A percentile compares a stretch with the other conserved stretches of the same genome.
Evolutionary conservation across 2,797 vertebrate species (phyloP).

Genomic region (Sebastes taczanowskii): DNA sequence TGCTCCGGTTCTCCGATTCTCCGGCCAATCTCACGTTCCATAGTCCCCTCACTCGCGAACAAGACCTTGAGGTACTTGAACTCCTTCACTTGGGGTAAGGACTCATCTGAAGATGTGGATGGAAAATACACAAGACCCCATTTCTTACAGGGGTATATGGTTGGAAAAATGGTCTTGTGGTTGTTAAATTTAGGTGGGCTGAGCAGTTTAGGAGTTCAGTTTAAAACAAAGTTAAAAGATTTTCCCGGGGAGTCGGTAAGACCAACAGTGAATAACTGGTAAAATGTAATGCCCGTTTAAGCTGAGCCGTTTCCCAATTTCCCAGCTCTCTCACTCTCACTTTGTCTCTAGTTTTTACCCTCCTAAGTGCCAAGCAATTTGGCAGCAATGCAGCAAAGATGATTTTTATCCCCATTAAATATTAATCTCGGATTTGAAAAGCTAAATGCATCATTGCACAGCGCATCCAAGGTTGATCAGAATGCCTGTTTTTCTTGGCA

Average conservation of each 20-base stretch:
- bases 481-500: neutral
- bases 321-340: neutral
- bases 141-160: neutral
- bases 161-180: neutral
- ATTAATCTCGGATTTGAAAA: constrained; percentile 40
- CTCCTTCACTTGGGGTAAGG: too few species aligned
- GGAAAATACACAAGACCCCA: neutral
- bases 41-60: too few species aligned
- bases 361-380: constrained; percentile 25
- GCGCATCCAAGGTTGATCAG: neutral
- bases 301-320: neutral
- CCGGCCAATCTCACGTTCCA: too few species aligned
- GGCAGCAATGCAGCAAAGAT: constrained; percentile 16
- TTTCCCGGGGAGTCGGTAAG: neutral
- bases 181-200: neutral
- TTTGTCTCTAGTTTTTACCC: neutral
- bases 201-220: neutral
- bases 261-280: neutral
- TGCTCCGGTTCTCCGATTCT: too few species aligned
- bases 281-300: neutral
- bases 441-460: neutral
- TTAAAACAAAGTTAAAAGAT: neutral
- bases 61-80: too few species aligned
- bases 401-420: constrained; percentile 32
- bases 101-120: neutral